Percentiles rank a stretch among this genome's conserved stretches.
phyloP scores from a whole-genome alignment of 2,113 vertebrate genomes.

The Epinephelus cyanopodus region DNA sequence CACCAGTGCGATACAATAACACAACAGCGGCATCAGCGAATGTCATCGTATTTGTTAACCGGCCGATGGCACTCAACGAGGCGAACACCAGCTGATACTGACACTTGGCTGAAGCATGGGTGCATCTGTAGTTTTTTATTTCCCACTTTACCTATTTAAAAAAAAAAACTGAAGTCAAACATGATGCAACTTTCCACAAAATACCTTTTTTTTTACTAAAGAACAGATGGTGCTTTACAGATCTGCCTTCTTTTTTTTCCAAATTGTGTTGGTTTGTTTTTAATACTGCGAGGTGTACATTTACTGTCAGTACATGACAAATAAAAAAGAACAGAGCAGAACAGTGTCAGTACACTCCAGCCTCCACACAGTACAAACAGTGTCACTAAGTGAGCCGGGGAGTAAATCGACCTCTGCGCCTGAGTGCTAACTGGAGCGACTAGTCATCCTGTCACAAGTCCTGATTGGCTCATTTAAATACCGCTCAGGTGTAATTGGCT shows the following conservation, averaged over 20 bases:
- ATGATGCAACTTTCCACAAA: neutral
- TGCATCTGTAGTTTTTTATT: too few relatives aligned
- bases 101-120: too few relatives aligned
- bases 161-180: too few relatives aligned
- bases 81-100: too few relatives aligned
- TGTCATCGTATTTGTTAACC: too few relatives aligned
- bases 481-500: slow-evolving; percentile 90
- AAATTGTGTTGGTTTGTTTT: neutral
- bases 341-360: neutral
- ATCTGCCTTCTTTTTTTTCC: neutral
- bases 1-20: too few relatives aligned
- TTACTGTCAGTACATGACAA: neutral
- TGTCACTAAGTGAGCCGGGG: slow-evolving; percentile 48
- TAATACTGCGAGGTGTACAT: neutral
- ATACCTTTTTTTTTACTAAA: neutral
- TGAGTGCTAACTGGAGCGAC: slow-evolving; percentile 74
- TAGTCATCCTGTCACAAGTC: slow-evolving; percentile 78
- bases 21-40: too few relatives aligned
- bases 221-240: neutral
- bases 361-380: slow-evolving; percentile 38
- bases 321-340: neutral
- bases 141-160: too few relatives aligned
- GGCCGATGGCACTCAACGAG: too few relatives aligned
- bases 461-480: slow-evolving; percentile 92
- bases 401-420: slow-evolving; percentile 76